Evolutionary conservation across 2,113 vertebrate species (phyloP).

Genomic region (Takifugu flavidus): DNA sequence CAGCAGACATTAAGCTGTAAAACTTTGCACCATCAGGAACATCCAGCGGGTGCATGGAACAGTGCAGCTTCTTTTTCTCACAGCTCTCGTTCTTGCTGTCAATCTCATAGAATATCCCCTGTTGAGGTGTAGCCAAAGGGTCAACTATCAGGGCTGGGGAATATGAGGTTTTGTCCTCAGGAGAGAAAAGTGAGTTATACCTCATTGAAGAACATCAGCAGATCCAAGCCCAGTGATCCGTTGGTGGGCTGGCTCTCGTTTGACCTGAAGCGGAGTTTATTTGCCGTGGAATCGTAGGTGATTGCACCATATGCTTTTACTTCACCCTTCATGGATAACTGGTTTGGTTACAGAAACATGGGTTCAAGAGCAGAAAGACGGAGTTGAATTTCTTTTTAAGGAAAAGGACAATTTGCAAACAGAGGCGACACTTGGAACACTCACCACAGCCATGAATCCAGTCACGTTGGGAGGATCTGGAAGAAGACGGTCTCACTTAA

Average conservation of each 20-base stretch:
- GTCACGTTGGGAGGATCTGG: constrained; percentile 70
- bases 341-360: constrained; percentile 6
- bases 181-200: constrained; percentile 31
- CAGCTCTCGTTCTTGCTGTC: constrained; percentile 76
- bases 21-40: constrained; percentile 55
- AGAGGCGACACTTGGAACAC: constrained; percentile 15
- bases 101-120: constrained; percentile 69
- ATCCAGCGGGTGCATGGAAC: constrained; percentile 59
- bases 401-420: background rate
- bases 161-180: background rate
- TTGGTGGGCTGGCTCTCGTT: constrained; percentile 52
- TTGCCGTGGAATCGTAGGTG: constrained; percentile 65
- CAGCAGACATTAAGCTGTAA: background rate
- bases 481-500: constrained; percentile 38
- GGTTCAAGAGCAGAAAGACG: constrained; percentile 4
- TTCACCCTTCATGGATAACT: constrained; percentile 57
- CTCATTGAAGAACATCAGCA: constrained; percentile 72
- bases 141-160: background rate
- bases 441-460: constrained; percentile 59
- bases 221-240: constrained; percentile 59
- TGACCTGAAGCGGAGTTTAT: constrained; percentile 70
- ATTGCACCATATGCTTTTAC: constrained; percentile 46
- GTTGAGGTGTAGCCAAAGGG: background rate
- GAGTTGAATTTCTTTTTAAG: background rate
- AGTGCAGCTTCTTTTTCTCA: constrained; percentile 68